Evolutionary conservation across 2,888 invertebrate species (phyloP), one percentile per base, ranked within the genome.

Genomic region (Lasioglossum vierecki): DNA sequence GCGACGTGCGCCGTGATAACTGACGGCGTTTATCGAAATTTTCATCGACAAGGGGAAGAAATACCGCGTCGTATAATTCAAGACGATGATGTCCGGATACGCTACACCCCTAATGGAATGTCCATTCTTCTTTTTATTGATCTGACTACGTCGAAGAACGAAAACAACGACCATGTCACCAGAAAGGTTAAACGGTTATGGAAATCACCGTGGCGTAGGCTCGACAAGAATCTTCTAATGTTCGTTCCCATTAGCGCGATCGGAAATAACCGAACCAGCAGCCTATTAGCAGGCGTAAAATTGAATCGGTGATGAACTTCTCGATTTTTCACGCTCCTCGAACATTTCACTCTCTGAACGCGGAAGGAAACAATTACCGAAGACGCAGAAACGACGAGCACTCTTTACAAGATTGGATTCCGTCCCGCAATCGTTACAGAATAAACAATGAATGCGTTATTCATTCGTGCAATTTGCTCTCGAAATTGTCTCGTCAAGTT

Each of bases 61-160:
- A 71, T 30, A 57, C n/a, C n/a, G 53, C 46, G 74, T 77, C 5
- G 53, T 46, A 53, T 80, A 85, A 70, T 76, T 57, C n/a, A n/a
- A 39, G 26, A 22, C 53, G 30, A 83, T 39, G 46, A 15, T 22
- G 70, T 71, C 60, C 70, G 44, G 26, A 71, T 30, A 77, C 41
- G 60, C 11, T 26, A 15, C 9, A 26, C 22, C 4, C 44, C 77
- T 77, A 76, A 77, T 76, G 44, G 70, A 80, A 84, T 53, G 53
- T 74, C 63, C 49, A 74, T n/a, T 39, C 75, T 41, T 41, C 78
- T 57, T 49, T 46, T 41, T 71, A 68, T 44, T 26, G 70, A 80
- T 83, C 30, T 18, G n/a, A 57, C 41, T 26, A 9, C 60, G 41
- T 30, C 39, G 60, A 8, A 4, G 74, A 41, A 49, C 41, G n/a